These are phyloP conservation scores for Drosophila bifasciata DNA, from an alignment of 1,140 invertebrate genomes.

Conservation along the genomic window DNA sequence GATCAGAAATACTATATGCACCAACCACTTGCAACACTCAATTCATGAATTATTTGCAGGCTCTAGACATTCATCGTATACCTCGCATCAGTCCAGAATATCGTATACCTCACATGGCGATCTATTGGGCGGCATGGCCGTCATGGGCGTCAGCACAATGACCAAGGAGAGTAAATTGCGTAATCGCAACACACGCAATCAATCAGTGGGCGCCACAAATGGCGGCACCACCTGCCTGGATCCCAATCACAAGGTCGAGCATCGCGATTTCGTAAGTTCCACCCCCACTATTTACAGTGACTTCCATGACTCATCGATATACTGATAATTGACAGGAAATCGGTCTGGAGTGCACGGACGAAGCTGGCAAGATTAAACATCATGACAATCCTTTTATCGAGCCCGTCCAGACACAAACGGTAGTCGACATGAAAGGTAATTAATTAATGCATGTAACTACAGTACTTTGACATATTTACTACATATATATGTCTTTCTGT, in stretches of 20 bases:
- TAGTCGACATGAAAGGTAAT: slow-evolving; percentile 97
- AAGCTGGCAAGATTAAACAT: slow-evolving; percentile 93
- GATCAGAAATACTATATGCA: neutral
- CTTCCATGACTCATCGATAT: neutral
- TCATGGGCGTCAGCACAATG: slow-evolving; percentile 87
- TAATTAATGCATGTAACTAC: neutral
- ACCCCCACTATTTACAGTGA: neutral
- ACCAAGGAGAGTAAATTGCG: slow-evolving; percentile 94
- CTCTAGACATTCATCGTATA: slow-evolving; percentile 96
- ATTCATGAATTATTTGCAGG: slow-evolving; percentile 85
- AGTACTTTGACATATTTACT: neutral
- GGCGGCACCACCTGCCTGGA: slow-evolving; percentile 85
- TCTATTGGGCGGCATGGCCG: slow-evolving; percentile 89
- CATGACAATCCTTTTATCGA: slow-evolving; percentile 95
- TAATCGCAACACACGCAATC: slow-evolving; percentile 90
- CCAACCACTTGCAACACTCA: neutral
- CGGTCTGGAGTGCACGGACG: slow-evolving; percentile 89
- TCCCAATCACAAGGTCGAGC: slow-evolving; percentile 87
- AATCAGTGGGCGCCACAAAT: slow-evolving; percentile 86
- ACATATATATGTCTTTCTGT: neutral
- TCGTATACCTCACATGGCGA: slow-evolving; percentile 97
- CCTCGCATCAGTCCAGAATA: slow-evolving; percentile 94
- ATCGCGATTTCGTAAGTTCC: slow-evolving; percentile 89
- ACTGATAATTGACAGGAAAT: slow-evolving; percentile 61
- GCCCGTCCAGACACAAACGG: slow-evolving; percentile 92